Base-by-base conservation (phyloP, 2,113 vertebrate genomes). In the Platanista minor region DNA sequence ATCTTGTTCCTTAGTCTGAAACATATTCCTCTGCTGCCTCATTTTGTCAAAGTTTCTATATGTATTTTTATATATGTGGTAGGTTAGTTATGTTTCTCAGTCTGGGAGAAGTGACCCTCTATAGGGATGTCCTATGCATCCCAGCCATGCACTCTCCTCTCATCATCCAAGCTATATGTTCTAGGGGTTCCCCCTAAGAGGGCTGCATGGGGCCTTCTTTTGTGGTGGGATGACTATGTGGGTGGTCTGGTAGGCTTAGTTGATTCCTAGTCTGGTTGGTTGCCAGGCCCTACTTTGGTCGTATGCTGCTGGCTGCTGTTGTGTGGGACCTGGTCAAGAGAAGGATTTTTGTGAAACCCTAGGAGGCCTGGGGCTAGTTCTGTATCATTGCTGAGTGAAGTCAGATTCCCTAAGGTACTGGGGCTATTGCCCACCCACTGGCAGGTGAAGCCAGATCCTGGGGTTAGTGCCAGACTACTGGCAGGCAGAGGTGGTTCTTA, bases 361-460 rank as follows among this genome's bases (percentile, higher is more conserved):
- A 8, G 41, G 52, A 27, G 8, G 9, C 72, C 41, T 31, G 27
- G 41, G 41, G 27, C 41, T 1, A 31, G 41, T 43, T 31, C 72
- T 75, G 27, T 14, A 41, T 75, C 41, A 10, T 15, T 75, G 27
- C 27, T 31, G 72, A 74, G 27, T 54, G 72, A 17, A 43, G 41
- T 46, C 41, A 18, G 27, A 75, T 27, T 43, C 41, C 72, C 8
- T 31, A 6, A 75, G 27, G 72, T 74, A 14, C 41, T 75, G 71
- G 39, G 41, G 14, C 71, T 29, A 41, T 8, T 0, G 14, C 41
- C 3, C 41, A 14, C 25, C 41, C 71, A 74, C 41, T 74, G 71
- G 14, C 0, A 0, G 27, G 41, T 31, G 2, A 8, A 74, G 25
- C 41, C 41, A 46, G 33, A 1, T 23, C 14, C 27, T 31, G 41